These are phyloP conservation scores for Lutjanus erythropterus DNA, from an alignment of 2,113 vertebrate genomes.

Conservation along the genomic window DNA sequence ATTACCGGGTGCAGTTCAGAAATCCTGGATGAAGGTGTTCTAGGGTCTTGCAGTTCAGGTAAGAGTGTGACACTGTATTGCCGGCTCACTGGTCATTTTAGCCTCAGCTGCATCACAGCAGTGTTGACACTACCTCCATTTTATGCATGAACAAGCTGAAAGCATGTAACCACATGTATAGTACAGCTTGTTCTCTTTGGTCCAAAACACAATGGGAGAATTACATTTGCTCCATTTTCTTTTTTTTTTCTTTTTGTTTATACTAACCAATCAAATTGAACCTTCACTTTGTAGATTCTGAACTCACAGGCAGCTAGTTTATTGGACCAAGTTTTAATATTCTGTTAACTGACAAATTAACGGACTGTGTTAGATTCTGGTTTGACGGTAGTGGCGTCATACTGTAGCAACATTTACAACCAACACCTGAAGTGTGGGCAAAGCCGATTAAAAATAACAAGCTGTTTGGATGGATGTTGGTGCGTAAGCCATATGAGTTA, in stretches of 20 bases:
- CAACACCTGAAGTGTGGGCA: not conserved
- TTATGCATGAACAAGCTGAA: not conserved
- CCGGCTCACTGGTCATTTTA: not conserved
- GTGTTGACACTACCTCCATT: not conserved
- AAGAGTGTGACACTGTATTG: not conserved
- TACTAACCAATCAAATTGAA: not conserved
- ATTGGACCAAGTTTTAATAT: not conserved
- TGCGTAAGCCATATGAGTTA: too few species aligned
- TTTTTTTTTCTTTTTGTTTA: not conserved
- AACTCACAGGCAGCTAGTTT: not conserved
- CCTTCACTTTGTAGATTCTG: not conserved
- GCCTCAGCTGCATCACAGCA: constrained; percentile 1
- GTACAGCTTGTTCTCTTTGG: not conserved
- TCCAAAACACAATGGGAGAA: not conserved
- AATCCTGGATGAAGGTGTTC: not conserved
- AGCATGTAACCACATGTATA: not conserved
- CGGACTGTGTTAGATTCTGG: not conserved
- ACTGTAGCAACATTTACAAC: not conserved
- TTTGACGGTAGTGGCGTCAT: not conserved
- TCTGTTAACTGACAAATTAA: not conserved
- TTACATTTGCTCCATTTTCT: not conserved
- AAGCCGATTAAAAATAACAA: not conserved
- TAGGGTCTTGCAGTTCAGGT: not conserved
- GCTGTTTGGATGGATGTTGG: not conserved
- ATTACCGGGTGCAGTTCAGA: not conserved